Conservation (phyloP, 2,888 invertebrate species). For the Brachynemurus nebulosus region DNA sequence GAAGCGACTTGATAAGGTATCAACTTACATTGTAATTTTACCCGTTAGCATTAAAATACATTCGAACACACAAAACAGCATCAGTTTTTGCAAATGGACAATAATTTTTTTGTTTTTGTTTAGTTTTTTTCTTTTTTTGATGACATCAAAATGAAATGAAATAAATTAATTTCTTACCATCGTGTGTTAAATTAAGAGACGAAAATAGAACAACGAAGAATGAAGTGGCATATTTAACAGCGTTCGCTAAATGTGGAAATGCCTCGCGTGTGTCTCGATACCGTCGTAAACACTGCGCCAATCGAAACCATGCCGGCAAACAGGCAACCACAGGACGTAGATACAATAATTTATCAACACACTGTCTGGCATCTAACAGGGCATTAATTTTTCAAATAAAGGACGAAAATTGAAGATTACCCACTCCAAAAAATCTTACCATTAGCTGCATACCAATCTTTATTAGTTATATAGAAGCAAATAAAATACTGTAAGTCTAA, state of each 20-base stretch:
- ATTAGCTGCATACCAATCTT: constrained; percentile 52
- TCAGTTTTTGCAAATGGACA: no score
- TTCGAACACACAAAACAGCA: no score
- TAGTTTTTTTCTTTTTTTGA: no score
- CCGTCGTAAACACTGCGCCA: constrained; percentile 91
- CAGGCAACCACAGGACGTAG: constrained; percentile 77
- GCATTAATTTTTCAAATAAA: background rate
- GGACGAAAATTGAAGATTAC: background rate
- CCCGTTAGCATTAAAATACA: no score
- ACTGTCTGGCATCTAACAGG: constrained; percentile 41
- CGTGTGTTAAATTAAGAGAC: constrained; percentile 40
- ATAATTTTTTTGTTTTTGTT: no score
- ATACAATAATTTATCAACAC: constrained; percentile 56
- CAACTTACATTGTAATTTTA: no score
- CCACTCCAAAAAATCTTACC: no score
- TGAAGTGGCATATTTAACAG: constrained; percentile 94
- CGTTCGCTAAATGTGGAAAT: constrained; percentile 94
- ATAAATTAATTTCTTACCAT: no score
- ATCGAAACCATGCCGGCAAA: constrained; percentile 94
- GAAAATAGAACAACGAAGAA: constrained; percentile 87
- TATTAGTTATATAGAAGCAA: constrained; percentile 79
- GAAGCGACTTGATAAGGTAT: no score
- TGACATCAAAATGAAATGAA: no score
- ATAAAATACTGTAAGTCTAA: constrained; percentile 88
- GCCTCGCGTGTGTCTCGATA: constrained; percentile 88